Conservation (phyloP, 1,140 invertebrate species). For the Saccostrea cuccullata region DNA sequence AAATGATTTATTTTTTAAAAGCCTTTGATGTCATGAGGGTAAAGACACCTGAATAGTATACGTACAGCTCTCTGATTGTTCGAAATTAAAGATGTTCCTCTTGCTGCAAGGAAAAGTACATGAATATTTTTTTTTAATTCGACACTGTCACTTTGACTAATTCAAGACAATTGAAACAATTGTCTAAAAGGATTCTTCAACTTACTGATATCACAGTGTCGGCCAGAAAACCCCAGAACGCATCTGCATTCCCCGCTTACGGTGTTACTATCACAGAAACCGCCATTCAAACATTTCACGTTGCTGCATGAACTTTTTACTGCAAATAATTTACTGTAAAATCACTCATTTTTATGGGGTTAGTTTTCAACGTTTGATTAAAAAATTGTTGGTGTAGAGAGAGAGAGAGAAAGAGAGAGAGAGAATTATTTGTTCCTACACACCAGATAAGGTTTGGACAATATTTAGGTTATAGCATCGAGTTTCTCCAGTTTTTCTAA, state of each 20-base stretch:
- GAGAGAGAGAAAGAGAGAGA: background rate
- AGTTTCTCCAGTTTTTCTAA: background rate
- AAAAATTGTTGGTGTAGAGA: background rate
- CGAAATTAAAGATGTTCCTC: background rate
- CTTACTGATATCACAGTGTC: background rate
- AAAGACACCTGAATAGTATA: background rate
- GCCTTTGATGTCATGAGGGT: too few relatives aligned
- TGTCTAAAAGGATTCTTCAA: background rate
- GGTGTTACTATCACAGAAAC: constrained; percentile 9
- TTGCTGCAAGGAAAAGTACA: background rate
- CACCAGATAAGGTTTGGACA: background rate
- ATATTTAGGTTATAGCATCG: background rate
- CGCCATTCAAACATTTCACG: constrained; percentile 13
- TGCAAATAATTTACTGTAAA: background rate
- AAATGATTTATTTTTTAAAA: too few relatives aligned
- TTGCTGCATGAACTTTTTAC: constrained; percentile 8
- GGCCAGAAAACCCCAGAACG: background rate
- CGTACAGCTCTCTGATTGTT: background rate
- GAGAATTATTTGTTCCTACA: background rate
- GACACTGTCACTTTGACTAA: too few relatives aligned
- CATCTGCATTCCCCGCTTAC: background rate
- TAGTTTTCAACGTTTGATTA: background rate
- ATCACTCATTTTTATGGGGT: background rate
- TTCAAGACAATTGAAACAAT: too few relatives aligned
- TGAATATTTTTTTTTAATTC: too few relatives aligned